Conservation (phyloP, 92 coral and sea anemone species). For the Phenganax stokvisi region DNA sequence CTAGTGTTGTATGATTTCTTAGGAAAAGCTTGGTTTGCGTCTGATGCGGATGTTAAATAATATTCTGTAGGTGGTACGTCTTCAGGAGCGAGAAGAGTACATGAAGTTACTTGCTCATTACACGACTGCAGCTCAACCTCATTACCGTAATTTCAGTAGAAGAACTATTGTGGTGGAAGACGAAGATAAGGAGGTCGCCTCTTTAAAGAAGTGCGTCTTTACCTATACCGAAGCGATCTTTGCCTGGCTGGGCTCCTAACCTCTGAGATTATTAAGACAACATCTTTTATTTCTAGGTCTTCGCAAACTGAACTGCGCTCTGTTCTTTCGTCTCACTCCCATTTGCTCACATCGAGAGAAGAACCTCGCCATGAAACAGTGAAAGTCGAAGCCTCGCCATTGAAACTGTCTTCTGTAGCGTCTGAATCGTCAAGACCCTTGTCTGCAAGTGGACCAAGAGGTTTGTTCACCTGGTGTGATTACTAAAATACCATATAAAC, state of each 20-base stretch:
- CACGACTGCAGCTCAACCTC: slow-evolving; percentile 46
- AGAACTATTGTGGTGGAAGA: neutral
- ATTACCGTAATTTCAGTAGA: slow-evolving; percentile 31
- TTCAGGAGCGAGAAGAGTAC: slow-evolving; percentile 76
- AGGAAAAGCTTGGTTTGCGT: too few species aligned
- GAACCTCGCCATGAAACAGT: neutral
- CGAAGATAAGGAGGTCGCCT: slow-evolving; percentile 5
- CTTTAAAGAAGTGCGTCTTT: slow-evolving; percentile 2
- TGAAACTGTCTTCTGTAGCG: neutral
- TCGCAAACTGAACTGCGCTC: slow-evolving; percentile 1
- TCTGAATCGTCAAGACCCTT: neutral
- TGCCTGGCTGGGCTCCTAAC: neutral
- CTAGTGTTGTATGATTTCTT: too few species aligned
- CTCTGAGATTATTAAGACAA: neutral
- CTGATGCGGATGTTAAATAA: too few species aligned
- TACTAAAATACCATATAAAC: neutral
- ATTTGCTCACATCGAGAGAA: neutral
- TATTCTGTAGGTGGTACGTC: slow-evolving; percentile 59
- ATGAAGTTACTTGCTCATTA: slow-evolving; percentile 69
- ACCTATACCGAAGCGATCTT: neutral
- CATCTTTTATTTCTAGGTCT: neutral
- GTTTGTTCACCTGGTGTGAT: neutral
- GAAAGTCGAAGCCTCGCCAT: slow-evolving; percentile 12
- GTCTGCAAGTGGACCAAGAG: slow-evolving; percentile 8
- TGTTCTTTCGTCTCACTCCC: neutral